These are phyloP conservation scores for Eledone cirrhosa DNA, from an alignment of 2,888 invertebrate species.

Conservation along the genomic window DNA sequence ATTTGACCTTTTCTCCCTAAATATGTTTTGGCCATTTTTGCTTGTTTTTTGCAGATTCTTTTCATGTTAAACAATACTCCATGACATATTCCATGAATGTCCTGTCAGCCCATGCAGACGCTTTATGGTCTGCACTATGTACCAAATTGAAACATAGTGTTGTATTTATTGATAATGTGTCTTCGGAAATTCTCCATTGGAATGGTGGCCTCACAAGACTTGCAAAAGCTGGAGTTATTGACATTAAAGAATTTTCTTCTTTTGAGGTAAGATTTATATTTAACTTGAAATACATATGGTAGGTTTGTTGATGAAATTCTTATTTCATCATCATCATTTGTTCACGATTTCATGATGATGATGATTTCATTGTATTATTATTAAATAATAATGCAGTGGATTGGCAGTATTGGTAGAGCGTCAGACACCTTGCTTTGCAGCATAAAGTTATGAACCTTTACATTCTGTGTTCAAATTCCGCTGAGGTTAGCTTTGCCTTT, in stretches of 20 bases:
- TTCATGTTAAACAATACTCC: too few relatives aligned
- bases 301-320: too few relatives aligned
- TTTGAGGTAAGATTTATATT: constrained; percentile 70
- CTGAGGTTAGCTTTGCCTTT: too few relatives aligned
- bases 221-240: constrained; percentile 73
- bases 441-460: too few relatives aligned
- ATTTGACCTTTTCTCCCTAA: background rate
- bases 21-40: background rate
- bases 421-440: too few relatives aligned
- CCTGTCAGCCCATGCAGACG: constrained; percentile 33
- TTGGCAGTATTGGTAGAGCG: too few relatives aligned
- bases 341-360: too few relatives aligned
- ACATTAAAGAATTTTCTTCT: constrained; percentile 75
- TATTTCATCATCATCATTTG: too few relatives aligned
- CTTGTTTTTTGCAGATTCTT: background rate
- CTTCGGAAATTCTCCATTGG: constrained; percentile 78
- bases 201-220: constrained; percentile 72
- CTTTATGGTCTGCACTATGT: constrained; percentile 73
- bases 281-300: too few relatives aligned
- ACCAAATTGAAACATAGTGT: constrained; percentile 73
- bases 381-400: too few relatives aligned
- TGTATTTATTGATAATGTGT: constrained; percentile 74
- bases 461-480: too few relatives aligned
- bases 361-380: too few relatives aligned
- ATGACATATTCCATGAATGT: constrained; percentile 38